Conservation (phyloP, 2,888 invertebrate genomes). For the Acanthosepion pharaonis region DNA sequence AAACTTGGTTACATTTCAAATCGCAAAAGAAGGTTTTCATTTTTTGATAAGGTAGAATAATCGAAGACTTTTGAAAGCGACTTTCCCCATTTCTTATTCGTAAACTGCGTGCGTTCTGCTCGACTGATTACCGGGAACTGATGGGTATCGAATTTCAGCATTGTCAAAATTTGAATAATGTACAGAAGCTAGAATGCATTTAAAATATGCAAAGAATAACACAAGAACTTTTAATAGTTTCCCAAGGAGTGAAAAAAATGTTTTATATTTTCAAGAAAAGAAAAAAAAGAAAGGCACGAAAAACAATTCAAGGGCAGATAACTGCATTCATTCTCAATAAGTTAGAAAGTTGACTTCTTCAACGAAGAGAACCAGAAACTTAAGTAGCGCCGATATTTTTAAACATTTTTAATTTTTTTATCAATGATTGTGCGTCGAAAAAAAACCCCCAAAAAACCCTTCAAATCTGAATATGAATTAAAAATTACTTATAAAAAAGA, state of each 20-base stretch:
- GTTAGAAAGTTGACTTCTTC: neutral
- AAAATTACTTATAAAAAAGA: neutral
- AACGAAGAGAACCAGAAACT: neutral
- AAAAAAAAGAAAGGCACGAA: neutral
- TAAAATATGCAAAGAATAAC: neutral
- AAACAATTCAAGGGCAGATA: neutral
- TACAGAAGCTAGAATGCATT: neutral
- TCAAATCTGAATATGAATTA: neutral
- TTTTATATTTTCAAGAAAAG: neutral
- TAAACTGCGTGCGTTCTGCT: slow-evolving; percentile 33
- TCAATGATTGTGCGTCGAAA: neutral
- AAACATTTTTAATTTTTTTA: neutral
- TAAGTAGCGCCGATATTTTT: neutral
- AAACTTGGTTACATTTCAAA: neutral
- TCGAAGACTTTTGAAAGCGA: neutral
- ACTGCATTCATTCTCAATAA: neutral
- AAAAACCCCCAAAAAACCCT: neutral
- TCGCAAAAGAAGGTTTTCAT: neutral
- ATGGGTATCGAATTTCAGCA: neutral
- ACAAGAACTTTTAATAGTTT: neutral
- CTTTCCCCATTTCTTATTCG: neutral
- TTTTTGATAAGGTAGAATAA: slow-evolving; percentile 33
- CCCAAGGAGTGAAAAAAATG: neutral
- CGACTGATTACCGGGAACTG: slow-evolving; percentile 20
- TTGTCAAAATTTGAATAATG: neutral